phyloP scores from a whole-genome alignment of 1,140 invertebrate genomes.

The Stenopsyche tienmushanensis region DNA sequence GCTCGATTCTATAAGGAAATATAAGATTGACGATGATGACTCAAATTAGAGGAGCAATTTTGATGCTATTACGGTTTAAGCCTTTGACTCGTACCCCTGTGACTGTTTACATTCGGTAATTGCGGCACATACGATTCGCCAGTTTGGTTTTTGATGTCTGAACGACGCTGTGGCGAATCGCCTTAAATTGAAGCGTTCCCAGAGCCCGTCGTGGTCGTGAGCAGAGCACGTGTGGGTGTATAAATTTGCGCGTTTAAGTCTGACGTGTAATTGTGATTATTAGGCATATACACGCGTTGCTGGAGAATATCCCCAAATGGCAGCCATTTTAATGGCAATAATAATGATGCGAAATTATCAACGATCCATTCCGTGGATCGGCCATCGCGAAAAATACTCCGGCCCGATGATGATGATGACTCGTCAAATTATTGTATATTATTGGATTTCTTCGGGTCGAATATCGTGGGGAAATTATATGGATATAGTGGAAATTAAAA shows the following conservation, averaged over 20 bases:
- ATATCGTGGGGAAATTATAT: slow-evolving; percentile 23
- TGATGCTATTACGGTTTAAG: too few relatives aligned
- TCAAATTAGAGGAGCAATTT: too few relatives aligned
- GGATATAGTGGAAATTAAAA: slow-evolving; percentile 30
- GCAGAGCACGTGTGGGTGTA: too few relatives aligned
- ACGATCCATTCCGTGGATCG: slow-evolving; percentile 9
- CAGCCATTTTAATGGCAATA: slow-evolving; percentile 22
- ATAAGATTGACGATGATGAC: too few relatives aligned
- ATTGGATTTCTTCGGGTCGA: slow-evolving; percentile 18
- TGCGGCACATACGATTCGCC: too few relatives aligned
- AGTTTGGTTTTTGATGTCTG: too few relatives aligned
- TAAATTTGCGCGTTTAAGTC: slow-evolving; percentile 25
- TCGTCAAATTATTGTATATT: slow-evolving; percentile 19
- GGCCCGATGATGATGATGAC: slow-evolving; percentile 21
- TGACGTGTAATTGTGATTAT: slow-evolving; percentile 17
- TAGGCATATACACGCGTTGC: background rate
- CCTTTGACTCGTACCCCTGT: too few relatives aligned
- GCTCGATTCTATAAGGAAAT: too few relatives aligned
- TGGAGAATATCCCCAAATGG: background rate
- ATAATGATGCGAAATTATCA: slow-evolving; percentile 19
- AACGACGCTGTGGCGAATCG: too few relatives aligned
- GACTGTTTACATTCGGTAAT: too few relatives aligned
- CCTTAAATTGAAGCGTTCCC: too few relatives aligned
- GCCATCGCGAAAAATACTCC: slow-evolving; percentile 3
- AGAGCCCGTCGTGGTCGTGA: too few relatives aligned